Base-by-base conservation (phyloP, 2,888 invertebrate genomes). In the Lepidocyrtoides sp. region DNA sequence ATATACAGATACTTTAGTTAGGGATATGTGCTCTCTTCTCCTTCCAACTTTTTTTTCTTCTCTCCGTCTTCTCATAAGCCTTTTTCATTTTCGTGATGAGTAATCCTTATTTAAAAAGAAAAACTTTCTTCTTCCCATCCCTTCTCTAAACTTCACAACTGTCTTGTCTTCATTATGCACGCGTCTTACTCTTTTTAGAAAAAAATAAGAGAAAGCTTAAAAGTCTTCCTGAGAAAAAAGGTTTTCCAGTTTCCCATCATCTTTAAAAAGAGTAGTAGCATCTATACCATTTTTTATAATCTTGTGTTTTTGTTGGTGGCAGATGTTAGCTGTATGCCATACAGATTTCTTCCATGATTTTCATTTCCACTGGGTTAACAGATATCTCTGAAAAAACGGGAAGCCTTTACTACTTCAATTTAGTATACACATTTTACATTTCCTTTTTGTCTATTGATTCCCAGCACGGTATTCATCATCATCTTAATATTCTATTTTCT, bases 101-200 rank as follows among this genome's bases (percentile, higher is more conserved):
- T 86, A 86, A 77, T 86, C 75, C 77, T 86, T 86, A 86, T 86
- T 86, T 86, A 75, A 86, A 86, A 86, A 85, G 20, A 84, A 85
- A 44, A 72, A 72, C 72, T 72, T 72, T 72, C 23, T 72, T 63
- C 32, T 60, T 86, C 63, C 41, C 63, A 77, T 75, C 84, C 54
- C n/a, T 54, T 54, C n/a, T 32, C 0, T 12, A 51, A 85, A 75
- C 75, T 85, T 75, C 14, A 54, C 72, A 3, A 29, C 66, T 29
- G 29, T 36, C 72, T 48, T 77, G 86, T 86, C 86, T 86, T 86
- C 75, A 86, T 86, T 86, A 77, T 51, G 32, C 44, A 85, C 75
- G 72, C 85, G 36, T 26, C 12, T 75, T 23, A 26, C n/a, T 79
- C 17, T 36, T 54, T 75, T n/a, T n/a, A 17, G 20, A 54, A 32